A percentile compares a stretch with the other conserved stretches of the same genome.
Evolutionary conservation across 2,797 vertebrate genomes (phyloP).

Genomic region (Cirrhinus mrigala): DNA sequence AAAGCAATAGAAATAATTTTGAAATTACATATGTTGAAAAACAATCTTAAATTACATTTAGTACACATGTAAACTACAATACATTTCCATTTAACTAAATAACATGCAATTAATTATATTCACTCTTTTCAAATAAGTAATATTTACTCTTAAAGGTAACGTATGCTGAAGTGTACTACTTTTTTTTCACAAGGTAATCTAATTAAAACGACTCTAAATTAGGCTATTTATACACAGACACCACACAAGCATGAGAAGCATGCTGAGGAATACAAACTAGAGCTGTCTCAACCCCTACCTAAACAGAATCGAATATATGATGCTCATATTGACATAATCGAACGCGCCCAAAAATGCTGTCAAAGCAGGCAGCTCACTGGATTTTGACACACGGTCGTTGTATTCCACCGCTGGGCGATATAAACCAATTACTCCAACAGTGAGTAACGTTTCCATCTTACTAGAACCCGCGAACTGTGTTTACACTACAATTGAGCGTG

Average conservation of each 20-base stretch:
- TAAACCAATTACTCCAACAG: not conserved
- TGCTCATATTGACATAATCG: not conserved
- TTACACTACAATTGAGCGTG: not conserved
- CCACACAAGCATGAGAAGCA: not conserved
- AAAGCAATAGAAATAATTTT: not conserved
- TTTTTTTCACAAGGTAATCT: not conserved
- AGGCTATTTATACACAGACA: not conserved
- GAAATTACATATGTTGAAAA: not conserved
- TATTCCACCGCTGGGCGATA: not conserved
- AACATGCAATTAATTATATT: not conserved
- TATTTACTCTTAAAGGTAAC: too few species aligned
- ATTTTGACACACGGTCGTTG: not conserved
- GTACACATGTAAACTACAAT: not conserved
- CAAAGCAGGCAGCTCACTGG: not conserved
- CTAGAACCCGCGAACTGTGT: not conserved
- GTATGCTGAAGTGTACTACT: not conserved
- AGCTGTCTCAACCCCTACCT: not conserved
- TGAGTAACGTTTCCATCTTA: not conserved
- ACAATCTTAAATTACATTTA: not conserved
- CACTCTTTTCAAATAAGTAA: too few species aligned
- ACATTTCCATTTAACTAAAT: not conserved
- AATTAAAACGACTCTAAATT: constrained; percentile 1
- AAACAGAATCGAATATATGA: not conserved
- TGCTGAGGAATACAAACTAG: constrained; percentile 5
- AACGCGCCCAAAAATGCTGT: not conserved